phyloP scores from a whole-genome alignment of 2,888 invertebrate species.

The Drosophila mettleri region DNA sequence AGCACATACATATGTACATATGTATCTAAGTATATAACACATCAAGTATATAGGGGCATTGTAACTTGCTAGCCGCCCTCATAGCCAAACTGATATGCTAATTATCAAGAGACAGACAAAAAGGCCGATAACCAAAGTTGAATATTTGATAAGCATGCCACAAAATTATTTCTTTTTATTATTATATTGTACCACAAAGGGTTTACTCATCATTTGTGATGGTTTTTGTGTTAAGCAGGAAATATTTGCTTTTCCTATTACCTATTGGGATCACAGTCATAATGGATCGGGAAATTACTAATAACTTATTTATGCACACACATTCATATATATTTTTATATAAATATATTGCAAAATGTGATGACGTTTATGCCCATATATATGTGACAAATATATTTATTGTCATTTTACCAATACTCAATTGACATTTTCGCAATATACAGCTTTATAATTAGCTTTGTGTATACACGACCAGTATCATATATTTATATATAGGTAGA shows the following conservation, averaged over 20 bases:
- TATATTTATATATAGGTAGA: neutral
- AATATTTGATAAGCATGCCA: constrained; percentile 9
- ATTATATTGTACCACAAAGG: neutral
- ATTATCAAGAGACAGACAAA: constrained; percentile 8
- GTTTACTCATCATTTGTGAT: neutral
- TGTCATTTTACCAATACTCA: constrained; percentile 5
- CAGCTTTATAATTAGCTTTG: neutral
- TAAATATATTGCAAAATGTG: constrained; percentile 2
- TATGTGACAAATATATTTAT: constrained; percentile 2
- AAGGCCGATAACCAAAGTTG: constrained; percentile 1
- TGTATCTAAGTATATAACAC: neutral
- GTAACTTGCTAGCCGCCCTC: neutral
- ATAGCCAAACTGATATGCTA: constrained; percentile 19
- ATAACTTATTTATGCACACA: neutral
- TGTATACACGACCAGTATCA: neutral
- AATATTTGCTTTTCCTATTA: constrained; percentile 1
- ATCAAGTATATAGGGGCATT: constrained; percentile 3
- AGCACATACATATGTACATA: constrained; percentile 3
- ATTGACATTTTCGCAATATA: constrained; percentile 4
- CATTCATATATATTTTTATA: neutral
- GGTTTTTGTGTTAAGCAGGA: neutral
- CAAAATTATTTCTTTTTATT: neutral
- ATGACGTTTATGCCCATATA: constrained; percentile 4
- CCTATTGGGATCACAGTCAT: constrained; percentile 4
- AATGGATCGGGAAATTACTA: neutral